A percentile compares a stretch with the other conserved stretches of the same genome.
Conservation (phyloP, 2,888 invertebrate genomes). For the Chaetogeoica ovagalla region DNA sequence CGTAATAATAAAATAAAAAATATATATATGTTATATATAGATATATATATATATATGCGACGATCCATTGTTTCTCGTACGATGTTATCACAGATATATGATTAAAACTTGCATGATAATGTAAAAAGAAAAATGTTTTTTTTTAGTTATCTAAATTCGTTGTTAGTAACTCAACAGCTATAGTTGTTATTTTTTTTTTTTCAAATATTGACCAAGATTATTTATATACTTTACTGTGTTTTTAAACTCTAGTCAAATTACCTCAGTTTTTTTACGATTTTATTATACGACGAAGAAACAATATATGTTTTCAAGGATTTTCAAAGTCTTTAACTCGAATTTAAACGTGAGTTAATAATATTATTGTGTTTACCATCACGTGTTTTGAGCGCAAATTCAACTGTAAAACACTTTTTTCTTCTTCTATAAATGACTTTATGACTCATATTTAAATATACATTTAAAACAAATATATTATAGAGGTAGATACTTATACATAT, state of each 20-base stretch:
- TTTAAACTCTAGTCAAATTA: slow-evolving; percentile 11
- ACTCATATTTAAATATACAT: no score
- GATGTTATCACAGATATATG: no score
- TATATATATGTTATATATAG: no score
- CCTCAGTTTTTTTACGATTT: not conserved
- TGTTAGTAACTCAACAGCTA: not conserved
- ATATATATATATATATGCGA: no score
- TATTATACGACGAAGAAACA: not conserved
- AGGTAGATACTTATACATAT: no score
- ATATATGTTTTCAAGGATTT: slow-evolving; percentile 35
- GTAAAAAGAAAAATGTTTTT: no score
- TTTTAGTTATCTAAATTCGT: no score
- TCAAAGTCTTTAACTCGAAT: slow-evolving; percentile 26
- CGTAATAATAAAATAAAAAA: no score
- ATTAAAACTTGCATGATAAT: no score
- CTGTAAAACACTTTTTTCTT: not conserved
- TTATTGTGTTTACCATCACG: not conserved
- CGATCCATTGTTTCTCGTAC: no score
- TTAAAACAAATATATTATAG: not conserved
- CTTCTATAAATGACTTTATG: not conserved
- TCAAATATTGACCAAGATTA: not conserved
- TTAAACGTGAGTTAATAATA: slow-evolving; percentile 29
- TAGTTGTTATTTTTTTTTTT: not conserved
- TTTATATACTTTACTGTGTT: not conserved
- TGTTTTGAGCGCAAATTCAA: not conserved